Evolutionary conservation across 2,888 invertebrate species (phyloP).

Genomic region (Aspidiotus rigidus): DNA sequence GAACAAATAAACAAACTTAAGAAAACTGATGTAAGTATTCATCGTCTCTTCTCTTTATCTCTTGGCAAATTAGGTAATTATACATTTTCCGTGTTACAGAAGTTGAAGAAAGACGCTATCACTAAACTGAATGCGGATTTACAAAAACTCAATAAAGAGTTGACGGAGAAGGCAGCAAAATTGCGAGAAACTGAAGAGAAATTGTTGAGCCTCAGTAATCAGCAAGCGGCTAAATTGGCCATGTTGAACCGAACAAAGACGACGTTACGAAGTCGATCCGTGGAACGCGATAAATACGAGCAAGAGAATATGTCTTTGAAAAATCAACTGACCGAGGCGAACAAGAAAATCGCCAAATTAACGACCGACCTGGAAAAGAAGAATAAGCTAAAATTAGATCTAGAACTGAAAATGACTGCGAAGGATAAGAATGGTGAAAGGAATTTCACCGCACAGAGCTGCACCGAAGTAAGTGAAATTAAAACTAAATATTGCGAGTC

Average conservation of each 20-base stretch:
- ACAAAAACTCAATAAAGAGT: conserved; percentile 22
- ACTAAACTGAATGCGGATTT: conserved; percentile 15
- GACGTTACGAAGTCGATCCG: conserved; percentile 18
- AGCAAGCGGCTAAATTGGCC: conserved; percentile 29
- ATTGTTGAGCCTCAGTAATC: conserved; percentile 24
- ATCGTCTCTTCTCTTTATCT: no score
- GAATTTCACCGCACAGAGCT: conserved; percentile 9
- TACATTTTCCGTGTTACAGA: neutral
- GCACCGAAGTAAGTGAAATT: neutral
- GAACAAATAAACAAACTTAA: conserved; percentile 16
- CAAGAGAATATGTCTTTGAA: conserved; percentile 24
- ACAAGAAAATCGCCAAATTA: conserved; percentile 21
- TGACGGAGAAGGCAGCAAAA: conserved; percentile 12
- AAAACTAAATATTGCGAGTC: no score
- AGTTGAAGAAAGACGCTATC: conserved; percentile 15
- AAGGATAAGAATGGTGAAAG: conserved; percentile 5
- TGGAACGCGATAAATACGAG: conserved; percentile 27
- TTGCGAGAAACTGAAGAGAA: conserved; percentile 19
- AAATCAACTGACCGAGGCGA: conserved; percentile 20
- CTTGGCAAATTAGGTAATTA: no score
- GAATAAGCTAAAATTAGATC: conserved; percentile 23
- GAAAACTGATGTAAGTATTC: conserved; percentile 17
- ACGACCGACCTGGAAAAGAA: conserved; percentile 21
- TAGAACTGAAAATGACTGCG: conserved; percentile 24
- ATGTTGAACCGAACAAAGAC: conserved; percentile 8